phyloP scores from a whole-genome alignment of 2,888 invertebrate genomes.

The Drosophila anomalata region DNA sequence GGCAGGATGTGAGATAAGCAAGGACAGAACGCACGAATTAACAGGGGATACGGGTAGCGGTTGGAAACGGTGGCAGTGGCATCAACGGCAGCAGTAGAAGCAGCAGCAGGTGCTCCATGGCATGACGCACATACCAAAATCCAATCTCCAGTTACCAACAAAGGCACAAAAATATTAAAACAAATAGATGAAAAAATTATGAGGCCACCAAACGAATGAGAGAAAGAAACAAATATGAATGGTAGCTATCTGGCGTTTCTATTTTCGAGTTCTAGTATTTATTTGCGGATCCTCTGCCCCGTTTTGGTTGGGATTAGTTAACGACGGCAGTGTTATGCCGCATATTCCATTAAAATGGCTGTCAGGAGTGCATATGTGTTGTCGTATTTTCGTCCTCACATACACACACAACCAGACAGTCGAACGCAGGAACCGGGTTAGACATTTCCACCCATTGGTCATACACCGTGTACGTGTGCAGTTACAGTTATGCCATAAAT shows the following conservation, averaged over 20 bases:
- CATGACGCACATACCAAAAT: constrained; percentile 68
- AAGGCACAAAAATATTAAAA: constrained; percentile 44
- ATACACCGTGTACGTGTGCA: constrained; percentile 45
- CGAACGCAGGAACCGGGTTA: constrained; percentile 2
- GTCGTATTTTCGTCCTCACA: constrained; percentile 61
- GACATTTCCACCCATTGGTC: constrained; percentile 23
- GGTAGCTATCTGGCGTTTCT: constrained; percentile 23
- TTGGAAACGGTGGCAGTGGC: background rate
- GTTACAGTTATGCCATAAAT: constrained; percentile 56
- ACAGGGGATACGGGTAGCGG: constrained; percentile 55
- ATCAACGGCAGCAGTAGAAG: background rate
- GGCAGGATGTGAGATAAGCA: constrained; percentile 48
- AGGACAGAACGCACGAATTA: constrained; percentile 72
- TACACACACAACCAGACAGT: constrained; percentile 12
- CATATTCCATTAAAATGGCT: constrained; percentile 78
- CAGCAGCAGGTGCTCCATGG: constrained; percentile 65
- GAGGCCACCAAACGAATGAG: background rate
- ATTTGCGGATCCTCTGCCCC: constrained; percentile 27
- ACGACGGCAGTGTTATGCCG: constrained; percentile 53
- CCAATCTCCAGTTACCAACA: constrained; percentile 37
- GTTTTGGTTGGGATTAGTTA: constrained; percentile 46
- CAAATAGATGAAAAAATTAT: constrained; percentile 42
- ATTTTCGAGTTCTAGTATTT: constrained; percentile 40
- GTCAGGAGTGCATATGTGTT: constrained; percentile 72
- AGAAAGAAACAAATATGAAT: background rate